phyloP scores from a whole-genome alignment of 2,888 invertebrate species.

The Acleris emargana region DNA sequence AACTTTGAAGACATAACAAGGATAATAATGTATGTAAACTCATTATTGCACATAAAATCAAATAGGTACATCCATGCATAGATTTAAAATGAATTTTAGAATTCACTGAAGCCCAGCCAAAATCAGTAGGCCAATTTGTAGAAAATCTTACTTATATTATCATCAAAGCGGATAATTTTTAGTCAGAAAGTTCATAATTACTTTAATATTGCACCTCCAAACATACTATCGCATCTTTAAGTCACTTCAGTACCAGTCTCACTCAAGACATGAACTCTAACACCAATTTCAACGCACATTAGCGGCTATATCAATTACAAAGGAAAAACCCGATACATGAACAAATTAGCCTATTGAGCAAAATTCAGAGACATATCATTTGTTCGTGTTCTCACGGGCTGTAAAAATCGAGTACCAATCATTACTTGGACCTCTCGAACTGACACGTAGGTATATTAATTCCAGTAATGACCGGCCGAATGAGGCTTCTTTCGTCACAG shows the following conservation, averaged over 20 bases:
- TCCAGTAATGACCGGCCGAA: constrained; percentile 78
- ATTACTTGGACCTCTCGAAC: constrained; percentile 78
- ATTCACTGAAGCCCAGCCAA: too few species aligned
- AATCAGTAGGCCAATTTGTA: too few species aligned
- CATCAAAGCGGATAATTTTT: too few species aligned
- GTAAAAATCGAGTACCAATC: constrained; percentile 74
- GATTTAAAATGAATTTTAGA: too few species aligned
- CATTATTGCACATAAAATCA: too few species aligned
- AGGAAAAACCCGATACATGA: constrained; percentile 51
- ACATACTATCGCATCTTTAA: too few species aligned
- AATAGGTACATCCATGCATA: too few species aligned
- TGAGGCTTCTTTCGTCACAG: constrained; percentile 79
- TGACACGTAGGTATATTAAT: constrained; percentile 83
- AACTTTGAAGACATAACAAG: too few species aligned
- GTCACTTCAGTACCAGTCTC: constrained; percentile 43
- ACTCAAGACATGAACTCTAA: constrained; percentile 45
- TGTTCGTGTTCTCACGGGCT: constrained; percentile 74
- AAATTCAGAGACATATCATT: constrained; percentile 77
- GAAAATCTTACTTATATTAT: too few species aligned
- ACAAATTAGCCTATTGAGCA: constrained; percentile 62
- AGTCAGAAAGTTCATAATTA: too few species aligned
- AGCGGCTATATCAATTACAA: constrained; percentile 64
- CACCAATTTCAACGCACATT: constrained; percentile 45
- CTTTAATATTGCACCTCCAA: too few species aligned
- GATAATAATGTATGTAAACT: too few species aligned